Base-by-base conservation (phyloP, 2,113 vertebrate genomes). In the Leptobrachium leishanense region DNA sequence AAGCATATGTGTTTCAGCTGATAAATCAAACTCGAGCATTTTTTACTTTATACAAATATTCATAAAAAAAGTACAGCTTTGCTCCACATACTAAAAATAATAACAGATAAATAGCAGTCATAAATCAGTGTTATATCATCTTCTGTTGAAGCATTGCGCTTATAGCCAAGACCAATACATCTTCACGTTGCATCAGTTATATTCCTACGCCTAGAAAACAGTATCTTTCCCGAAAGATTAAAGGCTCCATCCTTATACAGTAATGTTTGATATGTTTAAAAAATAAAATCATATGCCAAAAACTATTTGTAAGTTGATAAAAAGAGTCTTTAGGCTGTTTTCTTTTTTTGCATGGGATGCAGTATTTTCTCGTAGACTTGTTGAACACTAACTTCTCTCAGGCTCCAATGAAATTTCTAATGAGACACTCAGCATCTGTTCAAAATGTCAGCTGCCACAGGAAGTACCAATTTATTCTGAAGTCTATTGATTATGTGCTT, bases 391-490 rank as follows among this genome's bases (percentile, higher is more conserved):
- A 81, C 78, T 81, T 73, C 54, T 67, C 63, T 63, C 65, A 31
- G 71, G 64, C 78, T 55, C 78, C 78, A 74, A 72, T 74, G 78
- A 81, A 81, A 81, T 81, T 74, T 68, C 78, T 81, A 81, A 81
- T 74, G 71, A 81, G 78, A 54, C 78, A 68, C 71, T 81, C 78
- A 81, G 78, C 78, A 74, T 81, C 78, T 81, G 78, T 59, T 81
- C 64, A 68, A 74, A 79, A 81, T 81, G 78, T 81, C 78, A 81
- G 78, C 78, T 81, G 78, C 78, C 78, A 81, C 72, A 74, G 78
- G 78, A 81, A 81, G 78, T 68, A 81, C 63, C 78, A 68, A 81
- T 81, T 81, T 81, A 81, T 74, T 81, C 46, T 81, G 78, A 81
- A 81, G 78, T 72, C 78, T 81, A 81, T 81, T 81, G 78, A 81